phyloP scores from a whole-genome alignment of 2,888 invertebrate genomes.

The Trichogramma evanescens region DNA sequence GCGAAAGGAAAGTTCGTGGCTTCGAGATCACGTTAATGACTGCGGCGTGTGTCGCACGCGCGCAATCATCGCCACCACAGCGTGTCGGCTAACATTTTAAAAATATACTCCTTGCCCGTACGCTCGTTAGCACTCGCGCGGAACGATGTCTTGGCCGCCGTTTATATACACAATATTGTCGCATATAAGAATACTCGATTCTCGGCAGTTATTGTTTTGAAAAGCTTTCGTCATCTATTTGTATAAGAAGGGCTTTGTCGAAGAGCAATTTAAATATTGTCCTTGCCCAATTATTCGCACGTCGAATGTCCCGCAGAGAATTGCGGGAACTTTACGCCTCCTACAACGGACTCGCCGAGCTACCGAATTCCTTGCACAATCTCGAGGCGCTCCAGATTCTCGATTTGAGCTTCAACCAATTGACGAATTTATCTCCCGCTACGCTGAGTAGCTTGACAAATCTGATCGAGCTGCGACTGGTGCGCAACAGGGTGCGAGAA shows the following conservation, averaged over 20 bases:
- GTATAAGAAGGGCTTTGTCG: too few species aligned
- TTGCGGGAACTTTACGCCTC: slow-evolving; percentile 71
- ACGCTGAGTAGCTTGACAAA: slow-evolving; percentile 63
- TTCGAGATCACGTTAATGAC: background rate
- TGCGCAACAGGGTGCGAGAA: slow-evolving; percentile 67
- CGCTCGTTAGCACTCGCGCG: too few species aligned
- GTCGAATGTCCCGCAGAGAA: slow-evolving; percentile 50
- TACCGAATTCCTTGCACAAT: slow-evolving; percentile 65
- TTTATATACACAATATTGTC: too few species aligned
- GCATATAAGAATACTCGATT: too few species aligned
- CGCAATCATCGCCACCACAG: too few species aligned
- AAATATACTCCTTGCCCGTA: too few species aligned
- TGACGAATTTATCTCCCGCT: slow-evolving; percentile 63
- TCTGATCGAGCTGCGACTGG: slow-evolving; percentile 64
- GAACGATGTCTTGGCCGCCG: too few species aligned
- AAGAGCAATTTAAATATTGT: too few species aligned
- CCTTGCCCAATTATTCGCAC: too few species aligned
- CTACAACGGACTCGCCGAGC: slow-evolving; percentile 65
- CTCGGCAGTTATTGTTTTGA: too few species aligned
- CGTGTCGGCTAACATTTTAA: too few species aligned
- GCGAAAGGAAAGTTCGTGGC: background rate
- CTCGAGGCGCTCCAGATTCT: slow-evolving; percentile 63
- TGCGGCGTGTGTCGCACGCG: background rate
- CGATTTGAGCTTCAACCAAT: slow-evolving; percentile 72
- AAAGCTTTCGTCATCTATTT: too few species aligned